phyloP scores from a whole-genome alignment of 2,888 invertebrate genomes.

The Coleophora flavipennella region DNA sequence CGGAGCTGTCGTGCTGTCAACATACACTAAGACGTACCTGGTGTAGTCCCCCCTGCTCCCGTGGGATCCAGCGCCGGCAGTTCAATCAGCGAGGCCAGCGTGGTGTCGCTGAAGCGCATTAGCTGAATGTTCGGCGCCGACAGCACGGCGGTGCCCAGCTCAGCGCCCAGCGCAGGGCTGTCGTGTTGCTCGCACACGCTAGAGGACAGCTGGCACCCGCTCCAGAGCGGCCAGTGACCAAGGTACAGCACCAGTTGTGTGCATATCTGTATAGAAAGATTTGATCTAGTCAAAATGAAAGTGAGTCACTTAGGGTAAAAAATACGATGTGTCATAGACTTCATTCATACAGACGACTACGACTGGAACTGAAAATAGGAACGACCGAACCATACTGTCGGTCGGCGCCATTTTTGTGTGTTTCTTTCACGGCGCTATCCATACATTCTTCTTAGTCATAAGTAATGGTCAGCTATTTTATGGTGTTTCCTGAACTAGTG shows the following conservation, averaged over 20 bases:
- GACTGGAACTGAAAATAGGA: too few relatives aligned
- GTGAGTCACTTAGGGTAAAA: too few relatives aligned
- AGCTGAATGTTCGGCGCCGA: conserved; percentile 88
- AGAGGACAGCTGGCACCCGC: conserved; percentile 90
- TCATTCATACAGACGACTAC: too few relatives aligned
- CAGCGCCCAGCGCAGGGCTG: conserved; percentile 76
- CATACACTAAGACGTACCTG: conserved; percentile 22
- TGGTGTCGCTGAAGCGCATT: conserved; percentile 86
- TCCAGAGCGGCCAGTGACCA: conserved; percentile 95
- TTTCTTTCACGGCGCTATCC: too few relatives aligned
- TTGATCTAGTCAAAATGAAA: too few relatives aligned
- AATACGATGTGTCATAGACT: too few relatives aligned
- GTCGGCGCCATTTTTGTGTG: too few relatives aligned
- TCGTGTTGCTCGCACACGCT: conserved; percentile 95
- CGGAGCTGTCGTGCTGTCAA: too few relatives aligned
- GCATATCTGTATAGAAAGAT: conserved; percentile 69
- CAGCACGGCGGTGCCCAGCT: conserved; percentile 87
- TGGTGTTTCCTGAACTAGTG: too few relatives aligned
- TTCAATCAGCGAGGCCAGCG: conserved; percentile 91
- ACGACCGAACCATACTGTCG: too few relatives aligned
- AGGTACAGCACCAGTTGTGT: conserved; percentile 92
- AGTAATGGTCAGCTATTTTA: too few relatives aligned
- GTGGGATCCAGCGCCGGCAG: conserved; percentile 85
- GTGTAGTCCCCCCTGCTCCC: conserved; percentile 26
- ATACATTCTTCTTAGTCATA: too few relatives aligned